phyloP scores from a whole-genome alignment of 2,113 vertebrate genomes.

The Crypturellus undulatus region DNA sequence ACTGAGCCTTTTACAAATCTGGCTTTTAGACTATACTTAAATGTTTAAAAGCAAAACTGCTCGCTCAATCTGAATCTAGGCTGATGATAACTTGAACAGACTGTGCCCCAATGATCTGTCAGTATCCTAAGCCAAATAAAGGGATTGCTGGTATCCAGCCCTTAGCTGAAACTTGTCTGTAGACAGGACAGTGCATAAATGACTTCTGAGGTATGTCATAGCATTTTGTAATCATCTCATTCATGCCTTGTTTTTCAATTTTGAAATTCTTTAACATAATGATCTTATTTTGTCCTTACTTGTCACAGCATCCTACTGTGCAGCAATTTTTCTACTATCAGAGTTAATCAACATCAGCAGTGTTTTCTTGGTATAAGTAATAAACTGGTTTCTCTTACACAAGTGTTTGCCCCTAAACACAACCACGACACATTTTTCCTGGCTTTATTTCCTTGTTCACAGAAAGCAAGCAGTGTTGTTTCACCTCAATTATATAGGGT shows the following conservation, averaged over 20 bases:
- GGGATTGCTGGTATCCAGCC: neutral
- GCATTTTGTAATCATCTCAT: neutral
- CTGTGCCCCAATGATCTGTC: neutral
- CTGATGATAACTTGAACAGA: neutral
- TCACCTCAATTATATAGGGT: conserved; percentile 47
- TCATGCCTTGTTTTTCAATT: neutral
- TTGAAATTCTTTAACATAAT: neutral
- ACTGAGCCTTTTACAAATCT: neutral
- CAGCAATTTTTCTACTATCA: neutral
- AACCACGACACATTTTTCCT: conserved; percentile 26
- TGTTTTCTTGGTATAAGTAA: conserved; percentile 23
- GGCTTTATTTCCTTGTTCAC: conserved; percentile 21
- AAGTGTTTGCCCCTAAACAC: conserved; percentile 30
- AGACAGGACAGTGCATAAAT: rapidly evolving
- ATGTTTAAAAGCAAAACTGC: neutral
- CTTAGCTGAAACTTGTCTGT: neutral
- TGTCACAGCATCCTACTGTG: conserved; percentile 31
- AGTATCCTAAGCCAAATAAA: neutral
- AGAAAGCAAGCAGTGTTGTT: conserved; percentile 38
- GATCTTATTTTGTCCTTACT: conserved; percentile 41
- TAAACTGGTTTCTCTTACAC: conserved; percentile 6
- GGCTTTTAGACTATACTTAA: neutral
- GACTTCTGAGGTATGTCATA: neutral
- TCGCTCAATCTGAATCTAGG: neutral
- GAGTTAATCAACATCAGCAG: conserved; percentile 6